Evolutionary conservation across 2,888 invertebrate species (phyloP).

Genomic region (Alsophila aescularia): DNA sequence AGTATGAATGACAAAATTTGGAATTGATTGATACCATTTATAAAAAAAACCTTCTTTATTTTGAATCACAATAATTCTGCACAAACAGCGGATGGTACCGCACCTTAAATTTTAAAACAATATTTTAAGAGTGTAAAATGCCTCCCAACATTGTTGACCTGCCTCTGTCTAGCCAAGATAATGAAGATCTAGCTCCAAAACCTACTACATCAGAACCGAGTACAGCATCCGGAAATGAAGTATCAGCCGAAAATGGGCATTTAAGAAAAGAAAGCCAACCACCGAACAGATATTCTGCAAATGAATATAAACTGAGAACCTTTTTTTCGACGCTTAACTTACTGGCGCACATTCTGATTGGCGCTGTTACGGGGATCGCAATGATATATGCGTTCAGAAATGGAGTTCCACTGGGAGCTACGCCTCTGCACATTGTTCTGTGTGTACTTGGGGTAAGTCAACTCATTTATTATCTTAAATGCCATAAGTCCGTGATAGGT

Average conservation of each 20-base stretch:
- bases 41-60: constrained; percentile 14
- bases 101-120: constrained; percentile 5
- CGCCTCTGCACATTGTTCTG: constrained; percentile 56
- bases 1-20: constrained; percentile 9
- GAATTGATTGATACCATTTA: constrained; percentile 12
- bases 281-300: constrained; percentile 8
- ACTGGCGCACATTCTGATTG: constrained; percentile 58
- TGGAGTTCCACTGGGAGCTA: constrained; percentile 51
- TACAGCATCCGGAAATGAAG: constrained; percentile 3
- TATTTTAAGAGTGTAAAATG: constrained; percentile 22
- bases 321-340: constrained; percentile 54
- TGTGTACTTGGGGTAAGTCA: constrained; percentile 68
- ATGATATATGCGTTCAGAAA: constrained; percentile 51
- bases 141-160: constrained; percentile 29
- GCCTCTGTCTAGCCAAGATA: constrained; percentile 15
- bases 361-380: constrained; percentile 50
- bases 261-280: constrained; percentile 10
- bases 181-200: constrained; percentile 13
- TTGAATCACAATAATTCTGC: constrained; percentile 17
- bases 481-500: too few relatives aligned
- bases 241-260: constrained; percentile 16
- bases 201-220: constrained; percentile 7
- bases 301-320: constrained; percentile 47
- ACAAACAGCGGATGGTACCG: neutral
- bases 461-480: too few relatives aligned